phyloP scores from a whole-genome alignment of 1,140 invertebrate genomes.

The Branchinecta lynchi region DNA sequence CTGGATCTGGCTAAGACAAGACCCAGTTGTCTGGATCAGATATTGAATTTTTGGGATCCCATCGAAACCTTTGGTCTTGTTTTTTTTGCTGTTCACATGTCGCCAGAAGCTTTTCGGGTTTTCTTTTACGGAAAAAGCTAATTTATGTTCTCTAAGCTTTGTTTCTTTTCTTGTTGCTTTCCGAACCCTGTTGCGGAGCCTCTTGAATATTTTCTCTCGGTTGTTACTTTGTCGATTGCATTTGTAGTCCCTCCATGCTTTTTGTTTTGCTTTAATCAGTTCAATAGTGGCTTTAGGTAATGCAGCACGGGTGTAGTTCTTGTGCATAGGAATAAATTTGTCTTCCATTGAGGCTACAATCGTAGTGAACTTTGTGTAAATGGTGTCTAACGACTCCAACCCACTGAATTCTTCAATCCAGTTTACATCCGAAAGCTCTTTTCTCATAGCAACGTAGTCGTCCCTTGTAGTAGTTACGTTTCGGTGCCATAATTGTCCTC shows the following conservation, averaged over 20 bases:
- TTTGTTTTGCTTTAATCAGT: slow-evolving; percentile 11
- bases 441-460: slow-evolving; percentile 10
- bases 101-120: no score
- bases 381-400: slow-evolving; percentile 10
- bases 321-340: neutral
- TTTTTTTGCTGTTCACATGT: slow-evolving; percentile 12
- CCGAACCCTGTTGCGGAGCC: slow-evolving; percentile 9
- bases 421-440: neutral
- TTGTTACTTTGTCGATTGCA: neutral
- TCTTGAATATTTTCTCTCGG: neutral
- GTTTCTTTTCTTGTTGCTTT: slow-evolving; percentile 10
- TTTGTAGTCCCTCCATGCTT: slow-evolving; percentile 1
- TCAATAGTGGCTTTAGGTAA: neutral
- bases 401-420: slow-evolving; percentile 13
- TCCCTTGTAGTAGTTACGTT: slow-evolving; percentile 13
- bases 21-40: no score
- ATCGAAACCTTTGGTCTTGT: no score
- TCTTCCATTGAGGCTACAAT: slow-evolving; percentile 4
- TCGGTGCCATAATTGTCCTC: no score
- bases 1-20: no score
- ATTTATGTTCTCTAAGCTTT: slow-evolving; percentile 12
- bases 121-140: slow-evolving; percentile 6
- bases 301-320: neutral
- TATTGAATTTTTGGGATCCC: no score
- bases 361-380: slow-evolving; percentile 1